phyloP scores from a whole-genome alignment of 2,888 invertebrate species.

The Heteromyza rotundicornis region DNA sequence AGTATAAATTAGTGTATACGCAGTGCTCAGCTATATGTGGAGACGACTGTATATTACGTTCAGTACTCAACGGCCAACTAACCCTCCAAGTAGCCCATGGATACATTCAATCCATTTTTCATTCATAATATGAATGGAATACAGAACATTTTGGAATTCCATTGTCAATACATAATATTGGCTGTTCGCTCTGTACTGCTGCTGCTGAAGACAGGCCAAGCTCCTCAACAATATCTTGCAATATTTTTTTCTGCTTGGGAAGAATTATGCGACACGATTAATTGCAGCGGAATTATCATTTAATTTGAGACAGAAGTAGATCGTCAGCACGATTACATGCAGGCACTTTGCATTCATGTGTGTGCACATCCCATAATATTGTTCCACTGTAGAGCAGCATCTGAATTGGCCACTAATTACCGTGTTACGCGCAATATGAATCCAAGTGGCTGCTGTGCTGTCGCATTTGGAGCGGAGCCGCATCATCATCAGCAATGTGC shows the following conservation, averaged over 20 bases:
- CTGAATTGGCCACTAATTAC: conserved; percentile 50
- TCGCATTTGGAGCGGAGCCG: background rate
- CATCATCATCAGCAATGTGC: conserved; percentile 39
- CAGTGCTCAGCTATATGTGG: too few species aligned
- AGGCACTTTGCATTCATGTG: background rate
- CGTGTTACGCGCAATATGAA: conserved; percentile 40
- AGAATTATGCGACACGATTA: conserved; percentile 7
- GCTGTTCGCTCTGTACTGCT: too few species aligned
- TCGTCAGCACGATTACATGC: conserved; percentile 4
- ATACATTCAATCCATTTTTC: too few species aligned
- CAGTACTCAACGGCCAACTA: too few species aligned
- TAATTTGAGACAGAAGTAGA: conserved; percentile 21
- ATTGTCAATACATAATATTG: too few species aligned
- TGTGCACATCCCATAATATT: too few species aligned
- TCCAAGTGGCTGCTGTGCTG: conserved; percentile 8
- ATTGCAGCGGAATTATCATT: background rate
- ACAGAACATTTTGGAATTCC: too few species aligned
- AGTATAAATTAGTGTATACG: conserved; percentile 15
- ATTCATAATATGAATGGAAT: too few species aligned
- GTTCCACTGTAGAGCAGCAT: conserved; percentile 24
- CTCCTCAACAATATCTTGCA: too few species aligned
- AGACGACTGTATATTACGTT: too few species aligned
- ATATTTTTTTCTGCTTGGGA: background rate
- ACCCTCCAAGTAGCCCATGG: too few species aligned
- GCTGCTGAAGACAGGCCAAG: too few species aligned